A percentile compares a stretch with the other conserved stretches of the same genome.
phyloP scores from a whole-genome alignment of 1,140 invertebrate genomes.

The Drosophila nannoptera region DNA sequence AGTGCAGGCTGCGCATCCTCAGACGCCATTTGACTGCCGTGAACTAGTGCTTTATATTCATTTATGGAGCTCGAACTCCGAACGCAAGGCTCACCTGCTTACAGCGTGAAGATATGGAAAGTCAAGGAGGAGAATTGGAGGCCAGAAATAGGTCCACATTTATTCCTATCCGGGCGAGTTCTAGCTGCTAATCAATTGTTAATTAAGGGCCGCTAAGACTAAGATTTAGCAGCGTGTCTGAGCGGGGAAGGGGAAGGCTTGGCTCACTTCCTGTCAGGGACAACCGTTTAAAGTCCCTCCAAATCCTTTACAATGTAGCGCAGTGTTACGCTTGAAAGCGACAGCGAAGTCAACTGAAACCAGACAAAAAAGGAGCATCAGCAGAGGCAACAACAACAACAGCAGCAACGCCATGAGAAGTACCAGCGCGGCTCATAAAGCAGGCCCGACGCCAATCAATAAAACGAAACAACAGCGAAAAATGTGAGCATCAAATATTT shows the following conservation, averaged over 20 bases:
- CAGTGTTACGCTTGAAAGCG: conserved; percentile 48
- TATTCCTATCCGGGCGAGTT: not conserved
- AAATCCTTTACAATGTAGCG: conserved; percentile 65
- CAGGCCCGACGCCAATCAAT: conserved; percentile 70
- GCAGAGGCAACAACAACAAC: conserved; percentile 34
- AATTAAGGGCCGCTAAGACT: conserved; percentile 31
- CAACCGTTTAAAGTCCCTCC: conserved; percentile 53
- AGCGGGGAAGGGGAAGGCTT: not conserved
- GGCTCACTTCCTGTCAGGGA: conserved; percentile 34
- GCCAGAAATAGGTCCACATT: not conserved
- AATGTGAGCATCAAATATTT: conserved; percentile 74
- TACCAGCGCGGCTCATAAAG: conserved; percentile 51
- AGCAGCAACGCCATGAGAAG: conserved; percentile 1
- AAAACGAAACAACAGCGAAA: conserved; percentile 60
- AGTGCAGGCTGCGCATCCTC: conserved; percentile 23
- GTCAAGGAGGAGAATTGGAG: too few relatives aligned
- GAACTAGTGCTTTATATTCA: conserved; percentile 69
- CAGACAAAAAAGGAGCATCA: conserved; percentile 35
- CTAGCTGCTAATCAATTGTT: conserved; percentile 26
- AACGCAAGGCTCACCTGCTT: conserved; percentile 20
- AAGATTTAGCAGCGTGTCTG: not conserved
- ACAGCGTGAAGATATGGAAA: not conserved
- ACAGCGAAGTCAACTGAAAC: conserved; percentile 20
- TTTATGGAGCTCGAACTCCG: conserved; percentile 47
- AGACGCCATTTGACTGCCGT: conserved; percentile 49